Evolutionary conservation across 2,888 invertebrate species (phyloP).

Genomic region (Acanthosepion pharaonis): DNA sequence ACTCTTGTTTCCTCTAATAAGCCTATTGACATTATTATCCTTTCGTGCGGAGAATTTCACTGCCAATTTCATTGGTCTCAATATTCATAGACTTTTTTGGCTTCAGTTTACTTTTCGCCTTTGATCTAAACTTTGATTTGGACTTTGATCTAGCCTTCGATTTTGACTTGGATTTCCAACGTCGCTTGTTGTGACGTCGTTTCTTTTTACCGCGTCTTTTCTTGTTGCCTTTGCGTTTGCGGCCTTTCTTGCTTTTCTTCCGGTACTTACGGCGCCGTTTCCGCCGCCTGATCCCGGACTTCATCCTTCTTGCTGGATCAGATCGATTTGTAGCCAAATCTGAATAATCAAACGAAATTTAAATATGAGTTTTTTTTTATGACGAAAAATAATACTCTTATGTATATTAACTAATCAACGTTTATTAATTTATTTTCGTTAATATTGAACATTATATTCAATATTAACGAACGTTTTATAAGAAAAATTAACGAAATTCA

Average conservation of each 20-base stretch:
- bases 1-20: background rate
- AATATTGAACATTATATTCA: too few species aligned
- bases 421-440: too few species aligned
- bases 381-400: too few species aligned
- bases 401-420: too few species aligned
- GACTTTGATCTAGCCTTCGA: background rate
- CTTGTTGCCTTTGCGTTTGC: background rate
- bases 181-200: slow-evolving; percentile 24
- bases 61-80: slow-evolving; percentile 24
- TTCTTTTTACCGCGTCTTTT: slow-evolving; percentile 44
- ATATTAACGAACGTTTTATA: too few species aligned
- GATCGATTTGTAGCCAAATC: slow-evolving; percentile 43
- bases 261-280: slow-evolving; percentile 36
- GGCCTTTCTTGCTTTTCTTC: slow-evolving; percentile 33
- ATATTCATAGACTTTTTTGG: slow-evolving; percentile 38
- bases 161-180: slow-evolving; percentile 35
- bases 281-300: slow-evolving; percentile 33
- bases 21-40: background rate
- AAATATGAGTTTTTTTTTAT: background rate
- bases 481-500: too few species aligned
- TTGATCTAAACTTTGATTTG: background rate
- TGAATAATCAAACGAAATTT: background rate
- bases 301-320: slow-evolving; percentile 39
- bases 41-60: slow-evolving; percentile 13
- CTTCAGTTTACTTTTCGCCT: background rate